Base-by-base conservation (phyloP, 2,888 invertebrate genomes). In the Geotrupes spiniger region DNA sequence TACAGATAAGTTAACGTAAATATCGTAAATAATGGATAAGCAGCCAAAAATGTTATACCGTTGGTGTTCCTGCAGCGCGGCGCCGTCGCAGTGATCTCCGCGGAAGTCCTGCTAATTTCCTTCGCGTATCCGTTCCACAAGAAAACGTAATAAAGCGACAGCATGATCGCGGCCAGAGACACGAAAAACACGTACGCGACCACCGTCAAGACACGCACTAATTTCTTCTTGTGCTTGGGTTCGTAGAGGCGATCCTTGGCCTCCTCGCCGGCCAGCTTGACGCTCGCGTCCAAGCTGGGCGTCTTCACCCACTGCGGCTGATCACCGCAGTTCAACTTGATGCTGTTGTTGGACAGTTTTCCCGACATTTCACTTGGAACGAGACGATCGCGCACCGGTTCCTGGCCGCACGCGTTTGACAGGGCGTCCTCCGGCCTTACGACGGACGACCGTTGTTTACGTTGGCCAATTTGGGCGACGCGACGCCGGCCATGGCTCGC, bases 121-220 rank as follows among this genome's bases (percentile, higher is more conserved):
- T 63, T 69, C 47, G 64, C 65, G 67, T 80, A 83, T 12, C 93
- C 92, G 73, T 92, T 87, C 94, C 95, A 95, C 71, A 21, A 95
- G 83, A 76, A 94, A 89, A 63, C 87, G 77, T 96, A 96, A 78
- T 95, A 96, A 42, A 93, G 80, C 9, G 93, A 93, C 57, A 96
- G 80, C 78, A 94, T 89, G 64, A 94, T 92, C 42, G 94, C 95
- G 12, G 93, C 94, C 66, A 94, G 78, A 36, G 94, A 95, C 61
- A 96, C 95, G 71, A 92, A 90, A 73, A 95, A 86, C 59, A 95
- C 87, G 76, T 96, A 96, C 42, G 93, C 90, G 64, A 94, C 82
- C 59, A 96, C 95, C 14, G 95, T 95, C 65, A 95, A 81, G 62
- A 95, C 89, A 57, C 94, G 83, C 56, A 94, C 85, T 74, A 88